A percentile compares a stretch with the other conserved stretches of the same genome.
These are phyloP conservation scores for Phataginus tricuspis DNA, from an alignment of 2,797 vertebrate species.

Conservation along the genomic window DNA sequence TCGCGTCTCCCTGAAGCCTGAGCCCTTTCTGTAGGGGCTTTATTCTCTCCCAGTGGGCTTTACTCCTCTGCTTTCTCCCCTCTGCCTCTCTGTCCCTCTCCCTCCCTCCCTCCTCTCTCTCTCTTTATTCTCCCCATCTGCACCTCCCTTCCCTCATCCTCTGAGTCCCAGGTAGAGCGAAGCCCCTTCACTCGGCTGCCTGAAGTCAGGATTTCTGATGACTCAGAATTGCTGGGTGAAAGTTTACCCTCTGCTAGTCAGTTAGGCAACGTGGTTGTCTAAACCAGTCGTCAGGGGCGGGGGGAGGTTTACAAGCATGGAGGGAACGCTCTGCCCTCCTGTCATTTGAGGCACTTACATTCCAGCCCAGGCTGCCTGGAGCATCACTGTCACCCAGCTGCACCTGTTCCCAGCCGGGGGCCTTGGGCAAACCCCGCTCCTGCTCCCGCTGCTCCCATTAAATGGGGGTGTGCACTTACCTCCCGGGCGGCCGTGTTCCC, in stretches of 20 bases:
- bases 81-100: not conserved
- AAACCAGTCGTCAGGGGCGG: not conserved
- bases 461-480: too few relatives aligned
- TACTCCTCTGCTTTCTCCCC: not conserved
- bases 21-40: too few relatives aligned
- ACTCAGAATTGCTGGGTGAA: not conserved
- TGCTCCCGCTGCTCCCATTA: not conserved
- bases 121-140: too few relatives aligned
- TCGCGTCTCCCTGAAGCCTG: not conserved
- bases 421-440: not conserved
- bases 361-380: not conserved
- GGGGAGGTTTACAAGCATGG: not conserved
- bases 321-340: not conserved
- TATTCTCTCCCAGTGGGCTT: not conserved
- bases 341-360: not conserved
- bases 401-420: not conserved
- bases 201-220: not conserved
- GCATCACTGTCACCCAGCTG: not conserved
- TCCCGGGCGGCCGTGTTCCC: not conserved
- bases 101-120: too few relatives aligned
- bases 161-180: accelerated
- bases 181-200: not conserved
- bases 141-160: not conserved
- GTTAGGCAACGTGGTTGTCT: accelerated
- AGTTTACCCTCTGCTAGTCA: not conserved